These are phyloP conservation scores for Paramormyrops hopkinsi DNA, from an alignment of 2,797 vertebrate species.

Conservation along the genomic window DNA sequence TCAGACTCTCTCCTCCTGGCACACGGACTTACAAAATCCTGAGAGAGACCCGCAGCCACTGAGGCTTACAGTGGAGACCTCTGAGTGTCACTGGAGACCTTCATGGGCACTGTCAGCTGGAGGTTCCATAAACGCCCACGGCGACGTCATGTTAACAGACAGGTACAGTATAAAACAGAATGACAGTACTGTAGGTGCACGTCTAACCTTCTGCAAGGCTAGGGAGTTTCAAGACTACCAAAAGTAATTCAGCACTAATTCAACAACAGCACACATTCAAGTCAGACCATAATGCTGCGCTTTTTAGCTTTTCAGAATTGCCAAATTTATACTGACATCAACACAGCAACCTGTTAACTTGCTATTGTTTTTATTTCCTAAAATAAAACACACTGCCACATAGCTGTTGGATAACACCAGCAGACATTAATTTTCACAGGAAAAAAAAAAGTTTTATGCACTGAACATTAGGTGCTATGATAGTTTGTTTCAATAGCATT, in stretches of 20 bases:
- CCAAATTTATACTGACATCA: not conserved
- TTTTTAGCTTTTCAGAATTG: not conserved
- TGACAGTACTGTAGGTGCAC: not conserved
- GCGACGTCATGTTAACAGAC: not conserved
- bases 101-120: not conserved
- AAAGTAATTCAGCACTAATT: not conserved
- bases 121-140: not conserved
- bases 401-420: not conserved
- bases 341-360: not conserved
- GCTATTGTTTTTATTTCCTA: not conserved
- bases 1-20: not conserved
- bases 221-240: not conserved
- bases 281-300: not conserved
- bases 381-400: not conserved
- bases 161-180: not conserved
- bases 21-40: not conserved
- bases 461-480: constrained; percentile 9
- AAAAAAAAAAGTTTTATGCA: not conserved
- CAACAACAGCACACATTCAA: not conserved
- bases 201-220: not conserved
- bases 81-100: not conserved
- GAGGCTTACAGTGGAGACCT: not conserved
- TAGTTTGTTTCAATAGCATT: not conserved
- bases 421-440: not conserved
- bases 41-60: not conserved